Base-by-base conservation (phyloP, 2,113 vertebrate species). In the Zootoca vivipara region DNA sequence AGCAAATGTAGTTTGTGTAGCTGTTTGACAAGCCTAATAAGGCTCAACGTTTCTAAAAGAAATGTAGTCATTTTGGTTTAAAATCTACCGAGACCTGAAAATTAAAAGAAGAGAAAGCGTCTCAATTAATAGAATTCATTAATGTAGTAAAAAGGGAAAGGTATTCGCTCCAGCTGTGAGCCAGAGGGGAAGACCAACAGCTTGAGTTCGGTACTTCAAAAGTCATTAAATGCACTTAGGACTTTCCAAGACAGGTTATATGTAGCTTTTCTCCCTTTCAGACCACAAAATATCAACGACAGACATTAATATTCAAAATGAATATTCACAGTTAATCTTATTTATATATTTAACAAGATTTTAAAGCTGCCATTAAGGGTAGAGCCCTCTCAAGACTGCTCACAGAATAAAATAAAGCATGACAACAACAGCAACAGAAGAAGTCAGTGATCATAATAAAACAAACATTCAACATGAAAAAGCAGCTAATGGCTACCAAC, bases 31-130 rank as follows among this genome's bases (percentile, higher is more conserved):
- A 89, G 10, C 84, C 85, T 90, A 91, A 91, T 85, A 82, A 40
- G 85, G 30, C n/a, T 89, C 70, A 91, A 69, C 30, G 62, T 69
- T 46, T 52, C 86, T 91, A 87, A 46, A 13, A 67, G 75, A 81
- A 56, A 33, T 3, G 89, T 69, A 89, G 72, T 88, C 0, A 46
- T 78, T 88, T 90, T 22, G 1, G 22, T 89, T 91, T 86, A 83
- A 78, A 24, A 13, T 92, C 35, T 83, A 75, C 75, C 83, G 64
- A 82, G 3, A 80, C 1, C 9, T 85, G 30, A 65, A 78, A 88
- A 87, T 88, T 91, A 83, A 62, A 89, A 88, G 3, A 64, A 90
- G 78, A 86, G 24, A 92, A 88, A 83, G 87, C 78, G 30, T 90
- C 22, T 24, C 42, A 89, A 40, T 22, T 89, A 78, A 88, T 88